These are phyloP conservation scores for Sander vitreus DNA, from an alignment of 2,113 vertebrate genomes.

Conservation along the genomic window DNA sequence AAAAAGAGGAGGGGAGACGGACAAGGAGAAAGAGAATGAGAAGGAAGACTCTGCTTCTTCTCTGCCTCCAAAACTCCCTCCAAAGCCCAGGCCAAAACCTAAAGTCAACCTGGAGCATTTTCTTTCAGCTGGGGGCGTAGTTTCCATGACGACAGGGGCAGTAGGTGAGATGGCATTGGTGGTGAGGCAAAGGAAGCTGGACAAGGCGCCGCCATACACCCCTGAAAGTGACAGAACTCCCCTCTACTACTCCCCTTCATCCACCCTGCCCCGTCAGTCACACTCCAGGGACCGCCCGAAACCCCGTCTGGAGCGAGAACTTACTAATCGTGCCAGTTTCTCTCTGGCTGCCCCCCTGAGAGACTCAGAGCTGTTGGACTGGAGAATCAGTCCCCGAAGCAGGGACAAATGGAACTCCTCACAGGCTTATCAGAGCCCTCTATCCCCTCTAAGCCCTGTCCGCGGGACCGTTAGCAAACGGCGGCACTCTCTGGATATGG, in stretches of 20 bases:
- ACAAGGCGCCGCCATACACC: conserved; percentile 68
- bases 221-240: conserved; percentile 77
- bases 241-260: conserved; percentile 80
- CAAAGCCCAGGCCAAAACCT: conserved; percentile 78
- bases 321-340: conserved; percentile 77
- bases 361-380: conserved; percentile 74
- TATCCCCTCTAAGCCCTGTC: conserved; percentile 63
- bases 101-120: conserved; percentile 80
- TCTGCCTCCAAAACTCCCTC: conserved; percentile 75
- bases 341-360: conserved; percentile 77
- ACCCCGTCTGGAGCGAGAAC: conserved; percentile 72
- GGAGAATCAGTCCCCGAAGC: conserved; percentile 66
- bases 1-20: conserved; percentile 66
- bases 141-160: conserved; percentile 65
- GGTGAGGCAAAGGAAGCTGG: conserved; percentile 74
- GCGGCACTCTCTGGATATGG: conserved; percentile 91
- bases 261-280: conserved; percentile 78
- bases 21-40: conserved; percentile 64
- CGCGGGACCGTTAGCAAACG: conserved; percentile 81
- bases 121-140: conserved; percentile 75
- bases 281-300: conserved; percentile 69
- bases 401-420: conserved; percentile 83
- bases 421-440: conserved; percentile 82
- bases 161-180: conserved; percentile 74
- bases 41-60: conserved; percentile 63